Evolutionary conservation across 2,888 invertebrate species (phyloP), one percentile per base, ranked within the genome.

Genomic region (Coelopa pilipes): DNA sequence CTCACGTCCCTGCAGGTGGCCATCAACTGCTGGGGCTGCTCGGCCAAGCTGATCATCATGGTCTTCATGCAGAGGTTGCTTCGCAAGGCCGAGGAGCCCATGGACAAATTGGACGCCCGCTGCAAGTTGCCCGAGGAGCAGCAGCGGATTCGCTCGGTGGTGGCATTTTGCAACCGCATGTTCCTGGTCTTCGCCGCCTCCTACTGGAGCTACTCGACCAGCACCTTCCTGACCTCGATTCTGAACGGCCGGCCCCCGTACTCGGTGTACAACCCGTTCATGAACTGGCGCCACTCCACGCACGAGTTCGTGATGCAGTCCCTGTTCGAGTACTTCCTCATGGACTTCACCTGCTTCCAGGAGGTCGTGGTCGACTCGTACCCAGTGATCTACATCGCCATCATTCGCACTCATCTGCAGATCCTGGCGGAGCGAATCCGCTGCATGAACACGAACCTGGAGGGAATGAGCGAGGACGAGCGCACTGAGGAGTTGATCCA

Each of bases 1-100:
- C 78, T 84, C 11, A 82, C 81, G 4, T 83, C 83, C 2, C 70
- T 84, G 24, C 82, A 84, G 73, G 79, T 82, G 55, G 77, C 79
- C 2, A 76, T 84, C 12, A 84, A 84, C 71, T 76, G 76, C 0
- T 78, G 78, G 71, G 73, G 82, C 0, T 84, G 85, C 67, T 80
- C 79, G n/a, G 49, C 74, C 10, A 84, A 84, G 70, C 79, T 84
- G 47, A 11, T 80, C 0, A 79, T 82, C 2, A 78, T 84, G 13
- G 78, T 79, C 74, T 72, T 76, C 13, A 60, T 81, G 50, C 73
- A 79, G 2, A 76, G 73, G 0, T 76, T 76, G 1, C 74, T 84
- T 5, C 78, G 83, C 15, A 70, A 57, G 9, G 80, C 80, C 24
- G 79, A 75, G 4, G 71, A 68, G 0, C 73, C 78, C 15, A 78